A percentile compares a stretch with the other conserved stretches of the same genome.
These are phyloP conservation scores for Cathartes aura DNA, from an alignment of 2,113 vertebrate species.

Conservation along the genomic window DNA sequence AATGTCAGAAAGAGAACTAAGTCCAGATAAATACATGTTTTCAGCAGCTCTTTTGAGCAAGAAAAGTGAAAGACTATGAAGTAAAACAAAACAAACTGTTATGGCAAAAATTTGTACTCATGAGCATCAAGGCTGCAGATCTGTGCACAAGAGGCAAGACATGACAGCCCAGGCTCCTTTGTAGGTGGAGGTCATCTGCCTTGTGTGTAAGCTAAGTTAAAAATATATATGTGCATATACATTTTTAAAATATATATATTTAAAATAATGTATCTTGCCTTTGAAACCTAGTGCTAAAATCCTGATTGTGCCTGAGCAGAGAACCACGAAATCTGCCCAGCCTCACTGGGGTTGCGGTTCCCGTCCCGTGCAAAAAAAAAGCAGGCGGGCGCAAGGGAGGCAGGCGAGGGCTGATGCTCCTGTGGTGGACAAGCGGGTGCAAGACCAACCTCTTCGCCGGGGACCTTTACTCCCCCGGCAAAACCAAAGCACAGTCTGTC, in stretches of 20 bases:
- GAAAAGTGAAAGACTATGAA: neutral
- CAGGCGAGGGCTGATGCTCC: neutral
- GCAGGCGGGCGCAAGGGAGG: neutral
- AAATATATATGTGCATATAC: neutral
- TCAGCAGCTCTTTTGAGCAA: neutral
- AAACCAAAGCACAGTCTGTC: neutral
- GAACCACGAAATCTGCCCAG: neutral
- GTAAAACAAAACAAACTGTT: neutral
- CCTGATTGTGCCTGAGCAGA: neutral
- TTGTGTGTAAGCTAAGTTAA: neutral
- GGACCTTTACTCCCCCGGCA: neutral
- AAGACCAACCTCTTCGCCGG: neutral
- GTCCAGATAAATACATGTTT: neutral
- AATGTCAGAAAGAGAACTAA: neutral
- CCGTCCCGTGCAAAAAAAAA: accelerated
- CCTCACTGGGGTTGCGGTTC: neutral
- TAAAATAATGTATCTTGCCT: neutral
- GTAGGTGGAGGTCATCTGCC: neutral
- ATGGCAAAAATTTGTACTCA: neutral
- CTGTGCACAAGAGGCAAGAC: neutral
- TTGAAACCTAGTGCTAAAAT: neutral
- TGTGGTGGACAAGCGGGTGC: accelerated
- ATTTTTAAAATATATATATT: neutral
- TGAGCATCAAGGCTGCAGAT: neutral
- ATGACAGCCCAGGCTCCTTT: neutral